Evolutionary conservation across 2,113 vertebrate species (phyloP).

Genomic region (Rhagologus leucostigma): DNA sequence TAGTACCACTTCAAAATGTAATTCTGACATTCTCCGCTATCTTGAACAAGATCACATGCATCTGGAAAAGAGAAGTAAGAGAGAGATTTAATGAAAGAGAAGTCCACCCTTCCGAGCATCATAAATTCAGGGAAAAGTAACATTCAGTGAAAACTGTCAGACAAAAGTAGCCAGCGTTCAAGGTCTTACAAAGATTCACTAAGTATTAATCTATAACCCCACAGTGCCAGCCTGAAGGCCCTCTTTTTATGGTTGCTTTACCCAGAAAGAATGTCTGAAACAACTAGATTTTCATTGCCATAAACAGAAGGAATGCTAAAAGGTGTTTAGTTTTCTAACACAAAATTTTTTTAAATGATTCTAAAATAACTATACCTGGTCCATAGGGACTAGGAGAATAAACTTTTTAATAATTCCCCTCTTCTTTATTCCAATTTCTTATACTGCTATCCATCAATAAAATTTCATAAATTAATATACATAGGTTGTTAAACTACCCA

Average conservation of each 20-base stretch:
- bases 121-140: neutral
- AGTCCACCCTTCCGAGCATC: neutral
- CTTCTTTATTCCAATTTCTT: neutral
- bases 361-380: neutral
- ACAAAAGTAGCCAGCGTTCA: neutral
- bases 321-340: neutral
- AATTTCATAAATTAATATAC: neutral
- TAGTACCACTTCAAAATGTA: conserved; percentile 81
- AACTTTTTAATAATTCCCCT: neutral
- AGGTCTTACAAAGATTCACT: neutral
- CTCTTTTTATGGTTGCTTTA: neutral
- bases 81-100: neutral
- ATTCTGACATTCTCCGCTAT: conserved; percentile 71
- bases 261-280: neutral
- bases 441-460: neutral
- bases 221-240: neutral
- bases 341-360: neutral
- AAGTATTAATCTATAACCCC: neutral
- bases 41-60: conserved; percentile 60
- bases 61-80: conserved; percentile 56
- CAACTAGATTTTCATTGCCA: neutral
- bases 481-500: neutral
- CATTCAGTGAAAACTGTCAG: neutral
- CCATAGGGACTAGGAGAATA: neutral
- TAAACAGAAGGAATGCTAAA: neutral